Base-by-base conservation (phyloP, 2,888 invertebrate genomes). In the Yponomeuta malinellus region DNA sequence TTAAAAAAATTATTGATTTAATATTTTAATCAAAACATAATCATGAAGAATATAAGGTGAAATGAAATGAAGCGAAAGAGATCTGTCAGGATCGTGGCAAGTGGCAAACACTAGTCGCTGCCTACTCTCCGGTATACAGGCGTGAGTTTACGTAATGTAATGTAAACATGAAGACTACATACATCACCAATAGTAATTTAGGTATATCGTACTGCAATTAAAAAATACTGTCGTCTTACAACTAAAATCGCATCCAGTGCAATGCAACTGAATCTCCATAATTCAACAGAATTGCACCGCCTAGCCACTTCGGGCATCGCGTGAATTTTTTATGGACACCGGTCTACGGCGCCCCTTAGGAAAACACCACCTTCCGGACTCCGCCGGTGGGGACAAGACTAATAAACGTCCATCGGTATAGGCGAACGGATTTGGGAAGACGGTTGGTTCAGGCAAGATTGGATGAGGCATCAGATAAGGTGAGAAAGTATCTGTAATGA, bases 251-350 rank as follows among this genome's bases (percentile, higher is more conserved):
- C 37, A 37, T 37, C 37, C 37, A 37, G 37, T 37, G 37, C 43
- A 6, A 43, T 43, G 43, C 43, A 5, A 12, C 52, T 5, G 15
- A 15, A 12, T 59, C 52, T 15, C 5, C 10, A 15, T 12, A 12
- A 59, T 15, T 15, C 1, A 15, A 59, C 52, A 59, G 52, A 59
- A 59, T 59, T 15, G 52, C 52, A 59, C 52, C 52, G 52, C 52
- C 15, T 59, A 29, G 64, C 29, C 29, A 23, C 29, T 67, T n/a
- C 52, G 29, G 68, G 48, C 48, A 23, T 23, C n/a, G 43, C 76
- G 83, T 91, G 86, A 88, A 90, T 91, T 89, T 90, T 91, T 90
- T 90, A 90, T 90, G 76, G 77, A 74, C 74, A 81, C 80, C 85
- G 84, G 85, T 77, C 80, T 77, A 72, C 72, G 77, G 75, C 79